Base-by-base conservation (phyloP, 2,888 invertebrate genomes). In the Leistus spinibarbis region DNA sequence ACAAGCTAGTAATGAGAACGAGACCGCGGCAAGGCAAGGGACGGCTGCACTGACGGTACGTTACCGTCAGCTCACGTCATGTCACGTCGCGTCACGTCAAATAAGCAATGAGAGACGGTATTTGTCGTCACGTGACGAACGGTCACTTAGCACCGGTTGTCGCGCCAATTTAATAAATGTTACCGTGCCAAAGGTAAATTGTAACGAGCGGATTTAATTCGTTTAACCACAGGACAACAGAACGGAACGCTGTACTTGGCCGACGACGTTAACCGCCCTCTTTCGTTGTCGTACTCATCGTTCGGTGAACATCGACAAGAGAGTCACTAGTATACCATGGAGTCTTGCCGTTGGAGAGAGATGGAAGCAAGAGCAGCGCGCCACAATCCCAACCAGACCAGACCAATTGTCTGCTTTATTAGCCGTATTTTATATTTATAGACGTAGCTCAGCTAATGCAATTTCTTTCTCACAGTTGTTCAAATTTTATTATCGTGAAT, bases 141-240 rank as follows among this genome's bases (percentile, higher is more conserved):
- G 64, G 64, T 64, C 64, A 27, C 23, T 64, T 27, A 64, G 54
- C 68, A 54, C 19, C 54, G 56, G 53, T 60, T 19, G 60, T 4
- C 60, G 60, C 60, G 2, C 3, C 60, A 60, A 60, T 60, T 60
- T 60, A 60, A 20, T 60, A 22, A 60, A 60, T 60, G 60, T 60
- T 22, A 60, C 19, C 60, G 60, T 60, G 60, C 20, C 20, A 60
- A 22, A 60, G 60, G 60, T 60, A 60, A 60, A 22, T 22, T 60
- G 60, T 60, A 60, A 60, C 60, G 17, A 60, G 60, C 60, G 60
- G 60, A 60, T 60, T 60, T 60, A 60, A 60, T 60, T 60, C 60
- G 60, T 60, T 60, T 60, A 60, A 60, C 60, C 60, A 60, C 60
- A 60, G 60, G 60, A 60, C 60, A 60, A 60, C 40, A 22, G 20